These are phyloP conservation scores for Meganola albula DNA, from an alignment of 2,888 invertebrate genomes.

Conservation along the genomic window DNA sequence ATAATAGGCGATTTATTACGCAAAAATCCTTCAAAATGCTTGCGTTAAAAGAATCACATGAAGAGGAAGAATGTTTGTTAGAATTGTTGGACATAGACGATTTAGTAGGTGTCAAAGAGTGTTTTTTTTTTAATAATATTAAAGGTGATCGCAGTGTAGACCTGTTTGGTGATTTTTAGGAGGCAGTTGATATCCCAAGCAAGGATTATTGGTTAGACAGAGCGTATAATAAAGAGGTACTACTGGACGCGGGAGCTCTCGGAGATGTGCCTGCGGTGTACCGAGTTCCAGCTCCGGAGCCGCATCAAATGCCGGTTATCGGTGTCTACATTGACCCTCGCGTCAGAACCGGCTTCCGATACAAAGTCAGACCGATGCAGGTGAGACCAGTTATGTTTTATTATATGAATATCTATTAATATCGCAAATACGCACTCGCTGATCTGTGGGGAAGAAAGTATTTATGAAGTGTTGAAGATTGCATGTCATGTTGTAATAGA, in stretches of 20 bases:
- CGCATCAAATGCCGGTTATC: constrained; percentile 82
- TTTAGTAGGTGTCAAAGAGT: constrained; percentile 8
- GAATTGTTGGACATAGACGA: constrained; percentile 15
- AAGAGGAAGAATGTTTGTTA: constrained; percentile 16
- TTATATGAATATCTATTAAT: constrained; percentile 33
- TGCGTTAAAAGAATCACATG: constrained; percentile 17
- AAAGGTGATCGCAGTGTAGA: background rate
- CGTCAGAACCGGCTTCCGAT: constrained; percentile 85
- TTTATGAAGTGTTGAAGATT: constrained; percentile 63
- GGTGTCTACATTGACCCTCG: constrained; percentile 85
- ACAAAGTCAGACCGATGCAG: constrained; percentile 82
- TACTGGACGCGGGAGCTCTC: constrained; percentile 77
- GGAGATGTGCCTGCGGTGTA: constrained; percentile 83
- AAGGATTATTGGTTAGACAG: constrained; percentile 52
- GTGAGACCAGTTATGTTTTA: constrained; percentile 65
- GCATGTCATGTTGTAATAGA: constrained; percentile 32
- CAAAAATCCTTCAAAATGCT: constrained; percentile 22
- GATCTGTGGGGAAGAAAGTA: constrained; percentile 41
- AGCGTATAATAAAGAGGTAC: constrained; percentile 49
- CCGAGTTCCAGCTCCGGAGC: constrained; percentile 76
- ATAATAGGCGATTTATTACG: too few relatives aligned
- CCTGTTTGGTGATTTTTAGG: constrained; percentile 38
- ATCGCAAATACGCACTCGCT: constrained; percentile 35
- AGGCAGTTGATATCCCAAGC: constrained; percentile 45
- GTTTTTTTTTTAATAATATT: background rate